A percentile compares a stretch with the other conserved stretches of the same genome.
Conservation (phyloP, 2,797 vertebrate genomes). For the Gorsachius magnificus region DNA sequence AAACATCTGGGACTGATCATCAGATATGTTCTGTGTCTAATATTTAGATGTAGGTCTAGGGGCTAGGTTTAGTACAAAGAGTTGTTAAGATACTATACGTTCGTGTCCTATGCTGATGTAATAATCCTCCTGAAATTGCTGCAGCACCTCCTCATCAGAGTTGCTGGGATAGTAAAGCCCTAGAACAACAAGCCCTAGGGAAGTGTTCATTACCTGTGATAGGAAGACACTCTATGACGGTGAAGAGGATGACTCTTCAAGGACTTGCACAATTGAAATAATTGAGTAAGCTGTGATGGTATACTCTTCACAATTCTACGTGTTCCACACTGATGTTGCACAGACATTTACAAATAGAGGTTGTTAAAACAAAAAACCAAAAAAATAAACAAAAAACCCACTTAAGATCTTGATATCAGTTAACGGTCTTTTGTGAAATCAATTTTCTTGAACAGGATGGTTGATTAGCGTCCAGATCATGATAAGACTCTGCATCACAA, state of each 20-base stretch:
- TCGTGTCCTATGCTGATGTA: background rate
- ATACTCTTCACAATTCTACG: background rate
- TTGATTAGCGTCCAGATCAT: background rate
- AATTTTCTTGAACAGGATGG: background rate
- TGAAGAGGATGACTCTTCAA: background rate
- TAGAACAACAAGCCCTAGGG: background rate
- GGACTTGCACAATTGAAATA: background rate
- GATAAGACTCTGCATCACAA: background rate
- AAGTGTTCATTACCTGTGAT: background rate
- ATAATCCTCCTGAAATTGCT: background rate
- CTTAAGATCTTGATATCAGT: background rate
- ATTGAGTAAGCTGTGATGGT: background rate
- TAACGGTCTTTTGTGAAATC: background rate
- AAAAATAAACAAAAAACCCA: no score
- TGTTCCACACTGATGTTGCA: background rate
- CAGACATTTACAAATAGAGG: background rate
- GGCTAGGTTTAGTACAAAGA: background rate
- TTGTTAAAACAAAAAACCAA: background rate
- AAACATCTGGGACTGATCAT: background rate
- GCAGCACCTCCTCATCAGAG: background rate
- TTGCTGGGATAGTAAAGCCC: background rate
- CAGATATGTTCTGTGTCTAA: background rate
- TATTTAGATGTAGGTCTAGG: background rate
- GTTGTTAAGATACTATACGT: background rate
- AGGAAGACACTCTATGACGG: background rate